A percentile compares a stretch with the other conserved stretches of the same genome.
These are phyloP conservation scores for Schizopygopsis pylzovi DNA, from an alignment of 2,797 vertebrate species.

Conservation along the genomic window DNA sequence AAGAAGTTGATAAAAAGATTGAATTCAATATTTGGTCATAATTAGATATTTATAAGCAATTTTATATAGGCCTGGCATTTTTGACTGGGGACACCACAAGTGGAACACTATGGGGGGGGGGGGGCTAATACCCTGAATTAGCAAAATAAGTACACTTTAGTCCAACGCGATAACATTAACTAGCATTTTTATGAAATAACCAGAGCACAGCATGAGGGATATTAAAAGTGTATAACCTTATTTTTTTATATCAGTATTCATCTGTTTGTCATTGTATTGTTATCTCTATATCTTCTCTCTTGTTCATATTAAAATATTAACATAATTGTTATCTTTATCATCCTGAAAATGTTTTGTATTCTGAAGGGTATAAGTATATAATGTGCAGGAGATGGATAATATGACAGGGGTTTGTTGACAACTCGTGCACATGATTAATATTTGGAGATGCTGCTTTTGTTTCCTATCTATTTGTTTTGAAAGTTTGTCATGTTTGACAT, in stretches of 20 bases:
- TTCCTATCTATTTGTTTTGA: conserved; percentile 59
- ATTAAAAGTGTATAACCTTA: background rate
- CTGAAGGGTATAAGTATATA: background rate
- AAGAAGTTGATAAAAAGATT: background rate
- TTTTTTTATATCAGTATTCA: background rate
- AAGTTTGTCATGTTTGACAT: conserved; percentile 67
- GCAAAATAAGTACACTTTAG: no score
- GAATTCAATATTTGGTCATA: background rate
- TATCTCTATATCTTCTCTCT: background rate
- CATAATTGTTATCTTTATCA: background rate
- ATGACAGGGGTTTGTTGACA: background rate
- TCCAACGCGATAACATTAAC: background rate
- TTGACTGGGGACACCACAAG: background rate
- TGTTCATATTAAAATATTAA: background rate
- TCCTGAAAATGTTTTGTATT: background rate
- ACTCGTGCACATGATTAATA: conserved; percentile 2
- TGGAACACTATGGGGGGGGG: background rate
- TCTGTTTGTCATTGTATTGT: background rate
- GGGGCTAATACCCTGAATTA: no score
- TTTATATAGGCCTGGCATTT: background rate
- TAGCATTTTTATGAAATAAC: background rate
- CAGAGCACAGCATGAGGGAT: background rate
- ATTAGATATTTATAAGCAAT: background rate
- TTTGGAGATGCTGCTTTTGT: conserved; percentile 56
- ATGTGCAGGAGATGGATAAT: background rate